Base-by-base conservation (phyloP, 2,888 invertebrate species). In the Epirrita christyi region DNA sequence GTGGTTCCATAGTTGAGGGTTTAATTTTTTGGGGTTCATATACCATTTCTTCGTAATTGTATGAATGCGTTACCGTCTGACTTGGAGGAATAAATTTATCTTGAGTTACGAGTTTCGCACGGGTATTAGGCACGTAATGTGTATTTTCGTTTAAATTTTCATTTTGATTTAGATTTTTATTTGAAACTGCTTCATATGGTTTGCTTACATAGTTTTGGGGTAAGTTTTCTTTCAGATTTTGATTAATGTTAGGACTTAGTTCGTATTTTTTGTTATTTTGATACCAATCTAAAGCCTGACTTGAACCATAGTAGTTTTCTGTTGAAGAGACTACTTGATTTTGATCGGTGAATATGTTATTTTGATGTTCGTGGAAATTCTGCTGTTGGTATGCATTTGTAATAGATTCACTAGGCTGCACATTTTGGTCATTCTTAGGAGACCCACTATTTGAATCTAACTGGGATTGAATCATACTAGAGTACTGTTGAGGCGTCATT, bases 401-500 rank as follows among this genome's bases (percentile, higher is more conserved):
- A 21, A 50, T 37, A 41, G 56, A 38, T 40, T 42, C 36, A 27
- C 40, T 63, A 6, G 57, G 34, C 13, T 68, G 53, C 11, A 64
- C 62, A 38, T 56, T 58, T 55, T 57, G 67, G 38, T 73, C 64
- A 34, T 67, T 70, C 38, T 55, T 55, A 37, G 52, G 34, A 15
- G 38, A 38, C 6, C 15, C 45, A 28, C 58, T 57, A 41, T 71
- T 78, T 2, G 81, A 66, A 52, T 77, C 72, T 52, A 88, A 54
- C 63, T 88, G 80, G 45, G 82, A 75, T 52, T 81, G 77, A 47
- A 91, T 78, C 81, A 90, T 85, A 62, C 80, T 81, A 15, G 82
- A 82, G 47, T 92, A 92, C 54, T 92, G 86, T 48, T 87, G 85
- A 40, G 86, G 78, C 9, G 87, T 85, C 90, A 92, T 90, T 10